Percentiles rank a stretch among this genome's conserved stretches.
Evolutionary conservation across 2,888 invertebrate genomes (phyloP).

Genomic region (Hesperia comma): DNA sequence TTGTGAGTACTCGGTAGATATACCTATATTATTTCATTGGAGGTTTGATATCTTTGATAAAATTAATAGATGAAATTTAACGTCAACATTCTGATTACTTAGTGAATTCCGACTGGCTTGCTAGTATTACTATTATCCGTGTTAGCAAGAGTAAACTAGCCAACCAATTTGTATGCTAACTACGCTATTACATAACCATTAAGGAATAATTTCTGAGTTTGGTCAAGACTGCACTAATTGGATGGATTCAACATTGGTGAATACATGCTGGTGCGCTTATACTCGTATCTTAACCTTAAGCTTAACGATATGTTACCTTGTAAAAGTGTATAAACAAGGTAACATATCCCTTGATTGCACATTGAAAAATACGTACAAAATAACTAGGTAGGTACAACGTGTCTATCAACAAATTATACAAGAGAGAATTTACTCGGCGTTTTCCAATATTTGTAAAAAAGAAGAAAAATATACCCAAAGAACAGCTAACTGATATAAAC

Average conservation of each 20-base stretch:
- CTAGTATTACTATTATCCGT: background rate
- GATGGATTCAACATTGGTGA: conserved; percentile 26
- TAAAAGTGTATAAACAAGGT: background rate
- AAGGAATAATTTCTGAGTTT: conserved; percentile 28
- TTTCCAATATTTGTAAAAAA: too few relatives aligned
- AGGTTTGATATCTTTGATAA: too few relatives aligned
- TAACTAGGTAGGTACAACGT: background rate
- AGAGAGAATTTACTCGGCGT: too few relatives aligned
- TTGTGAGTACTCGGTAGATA: too few relatives aligned
- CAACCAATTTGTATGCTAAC: conserved; percentile 31
- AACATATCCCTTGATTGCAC: background rate
- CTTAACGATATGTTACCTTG: too few relatives aligned
- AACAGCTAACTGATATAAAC: too few relatives aligned
- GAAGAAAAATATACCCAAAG: too few relatives aligned
- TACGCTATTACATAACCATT: conserved; percentile 29
- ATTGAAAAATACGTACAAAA: background rate
- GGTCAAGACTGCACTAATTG: conserved; percentile 32
- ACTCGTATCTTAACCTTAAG: background rate
- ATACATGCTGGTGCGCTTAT: background rate
- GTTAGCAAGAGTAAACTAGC: conserved; percentile 17
- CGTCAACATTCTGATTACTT: too few relatives aligned
- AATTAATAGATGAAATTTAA: too few relatives aligned
- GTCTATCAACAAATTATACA: background rate
- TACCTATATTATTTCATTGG: too few relatives aligned
- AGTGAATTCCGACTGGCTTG: too few relatives aligned